Conservation (phyloP, 1,140 invertebrate species). For the Thaumetopoea pityocampa region DNA sequence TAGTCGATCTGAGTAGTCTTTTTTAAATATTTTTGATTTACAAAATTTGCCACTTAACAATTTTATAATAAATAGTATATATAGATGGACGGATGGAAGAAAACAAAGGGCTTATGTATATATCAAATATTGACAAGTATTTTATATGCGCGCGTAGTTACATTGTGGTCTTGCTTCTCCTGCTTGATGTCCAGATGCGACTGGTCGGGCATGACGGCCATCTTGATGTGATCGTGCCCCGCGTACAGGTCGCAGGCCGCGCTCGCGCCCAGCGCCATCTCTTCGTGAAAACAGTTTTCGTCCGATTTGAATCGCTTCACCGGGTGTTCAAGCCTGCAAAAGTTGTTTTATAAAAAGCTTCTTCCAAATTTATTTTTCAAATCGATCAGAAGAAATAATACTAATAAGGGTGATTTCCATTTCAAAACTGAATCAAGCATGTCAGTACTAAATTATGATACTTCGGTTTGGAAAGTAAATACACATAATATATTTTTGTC, state of each 20-base stretch:
- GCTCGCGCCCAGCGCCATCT: constrained; percentile 42
- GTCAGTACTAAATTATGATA: too few relatives aligned
- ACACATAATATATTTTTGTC: too few relatives aligned
- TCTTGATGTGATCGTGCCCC: constrained; percentile 77
- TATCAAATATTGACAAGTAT: not conserved
- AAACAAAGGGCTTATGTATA: not conserved
- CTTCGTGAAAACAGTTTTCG: constrained; percentile 47
- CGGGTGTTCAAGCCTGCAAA: constrained; percentile 86
- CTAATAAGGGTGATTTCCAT: too few relatives aligned
- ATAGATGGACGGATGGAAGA: not conserved
- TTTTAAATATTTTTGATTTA: too few relatives aligned
- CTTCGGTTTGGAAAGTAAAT: too few relatives aligned
- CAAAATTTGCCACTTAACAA: too few relatives aligned
- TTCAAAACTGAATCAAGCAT: too few relatives aligned
- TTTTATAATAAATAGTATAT: too few relatives aligned
- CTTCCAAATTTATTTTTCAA: too few relatives aligned
- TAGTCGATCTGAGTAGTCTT: too few relatives aligned
- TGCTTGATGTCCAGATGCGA: constrained; percentile 71
- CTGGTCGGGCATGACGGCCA: constrained; percentile 39
- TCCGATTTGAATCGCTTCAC: constrained; percentile 88
- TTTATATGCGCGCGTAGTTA: constrained; percentile 17
- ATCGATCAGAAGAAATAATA: too few relatives aligned
- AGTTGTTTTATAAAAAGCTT: too few relatives aligned
- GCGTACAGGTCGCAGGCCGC: constrained; percentile 76
- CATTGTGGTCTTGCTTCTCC: constrained; percentile 54